phyloP scores from a whole-genome alignment of 2,113 vertebrate genomes.

The Saguinus midas region DNA sequence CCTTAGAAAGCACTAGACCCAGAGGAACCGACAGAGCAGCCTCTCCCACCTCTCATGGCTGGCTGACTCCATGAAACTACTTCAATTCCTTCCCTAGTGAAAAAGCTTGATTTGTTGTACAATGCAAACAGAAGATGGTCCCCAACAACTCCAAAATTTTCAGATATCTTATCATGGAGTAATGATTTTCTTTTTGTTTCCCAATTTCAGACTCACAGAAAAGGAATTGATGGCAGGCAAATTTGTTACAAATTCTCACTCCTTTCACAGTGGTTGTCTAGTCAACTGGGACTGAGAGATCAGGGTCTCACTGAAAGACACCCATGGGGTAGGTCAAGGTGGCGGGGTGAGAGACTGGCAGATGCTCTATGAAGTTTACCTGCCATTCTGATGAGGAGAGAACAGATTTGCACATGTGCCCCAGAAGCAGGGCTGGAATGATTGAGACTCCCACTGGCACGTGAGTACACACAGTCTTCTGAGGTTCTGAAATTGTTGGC shows the following conservation, averaged over 20 bases:
- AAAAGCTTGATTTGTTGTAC: neutral
- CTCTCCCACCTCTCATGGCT: rapidly evolving
- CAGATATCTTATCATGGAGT: neutral
- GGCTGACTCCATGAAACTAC: neutral
- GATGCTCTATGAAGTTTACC: neutral
- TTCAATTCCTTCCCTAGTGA: neutral
- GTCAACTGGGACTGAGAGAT: neutral
- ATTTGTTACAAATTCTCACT: neutral
- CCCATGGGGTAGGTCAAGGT: neutral
- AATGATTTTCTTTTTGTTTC: neutral
- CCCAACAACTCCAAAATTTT: neutral
- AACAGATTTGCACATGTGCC: neutral
- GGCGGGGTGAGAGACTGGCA: neutral
- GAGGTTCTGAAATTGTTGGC: neutral
- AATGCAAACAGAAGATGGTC: neutral
- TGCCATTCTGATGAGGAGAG: neutral
- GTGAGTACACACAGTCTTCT: rapidly evolving
- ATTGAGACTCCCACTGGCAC: rapidly evolving
- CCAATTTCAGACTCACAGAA: neutral
- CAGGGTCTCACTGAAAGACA: neutral
- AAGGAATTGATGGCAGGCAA: neutral
- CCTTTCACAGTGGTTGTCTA: neutral
- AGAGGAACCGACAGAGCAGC: neutral
- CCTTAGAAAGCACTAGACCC: neutral
- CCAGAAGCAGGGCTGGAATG: neutral